These are phyloP conservation scores for Adela reaumurella DNA, from an alignment of 2,888 invertebrate genomes.

Conservation along the genomic window DNA sequence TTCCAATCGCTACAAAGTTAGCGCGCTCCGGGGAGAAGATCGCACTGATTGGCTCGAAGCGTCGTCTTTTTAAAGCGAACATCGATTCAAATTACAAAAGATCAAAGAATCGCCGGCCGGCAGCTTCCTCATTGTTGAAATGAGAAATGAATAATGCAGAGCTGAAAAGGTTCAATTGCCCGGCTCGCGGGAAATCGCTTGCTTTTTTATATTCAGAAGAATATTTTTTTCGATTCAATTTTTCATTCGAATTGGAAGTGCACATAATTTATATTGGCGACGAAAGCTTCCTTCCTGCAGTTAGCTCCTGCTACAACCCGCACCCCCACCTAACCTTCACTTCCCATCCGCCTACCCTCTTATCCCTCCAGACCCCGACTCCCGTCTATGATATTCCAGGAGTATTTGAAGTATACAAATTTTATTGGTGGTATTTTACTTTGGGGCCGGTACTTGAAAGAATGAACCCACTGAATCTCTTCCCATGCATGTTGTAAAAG, in stretches of 20 bases:
- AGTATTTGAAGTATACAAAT: no score
- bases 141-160: conserved; percentile 56
- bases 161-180: conserved; percentile 15
- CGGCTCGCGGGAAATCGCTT: not conserved
- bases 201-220: not conserved
- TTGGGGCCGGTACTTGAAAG: no score
- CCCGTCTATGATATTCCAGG: no score
- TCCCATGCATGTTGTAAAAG: no score
- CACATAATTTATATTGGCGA: not conserved
- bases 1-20: conserved; percentile 12
- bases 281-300: not conserved
- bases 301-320: no score
- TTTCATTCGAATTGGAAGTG: not conserved
- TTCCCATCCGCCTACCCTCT: no score
- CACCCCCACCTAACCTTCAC: no score
- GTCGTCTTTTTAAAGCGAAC: conserved; percentile 56
- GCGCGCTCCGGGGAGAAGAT: not conserved
- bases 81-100: conserved; percentile 59
- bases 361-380: no score
- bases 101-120: conserved; percentile 57
- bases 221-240: not conserved
- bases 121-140: conserved; percentile 58
- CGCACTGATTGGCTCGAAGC: conserved; percentile 22
- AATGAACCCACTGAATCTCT: no score
- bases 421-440: no score